Base-by-base conservation (phyloP, 2,113 vertebrate genomes). In the Myiagra hebetior region DNA sequence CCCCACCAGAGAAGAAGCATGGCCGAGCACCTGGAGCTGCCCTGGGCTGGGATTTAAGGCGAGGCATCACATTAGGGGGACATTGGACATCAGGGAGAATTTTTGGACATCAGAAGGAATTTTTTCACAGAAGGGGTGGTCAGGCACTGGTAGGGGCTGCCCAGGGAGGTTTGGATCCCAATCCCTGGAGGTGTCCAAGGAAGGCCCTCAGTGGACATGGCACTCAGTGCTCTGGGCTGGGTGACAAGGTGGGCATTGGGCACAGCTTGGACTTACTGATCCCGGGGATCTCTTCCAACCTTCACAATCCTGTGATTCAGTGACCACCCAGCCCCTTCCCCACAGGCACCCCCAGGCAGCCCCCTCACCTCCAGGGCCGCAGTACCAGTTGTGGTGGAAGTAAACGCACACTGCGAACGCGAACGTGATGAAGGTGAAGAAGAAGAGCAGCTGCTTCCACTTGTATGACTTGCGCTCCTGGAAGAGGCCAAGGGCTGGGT, bases 331-430 rank as follows among this genome's bases (percentile, higher is more conserved):
- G 17, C 8, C 47, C 76, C 60, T 41, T 46, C 35, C 63, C 59
- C 4, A 3, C 3, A 2, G 0, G 0, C 11, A 23, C 14, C 7
- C 41, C 31, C 28, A 41, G 12, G 42, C 42, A 65, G 57, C 42
- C 72, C 60, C 62, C 77, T 76, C 98, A 99, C 99, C 98, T 99
- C 99, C 99, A 0, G 98, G 74, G 85, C 99, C 98, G 50, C 99
- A 99, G 94, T 98, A 98, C 85, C 97, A 98, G 97, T 99, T 99
- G 98, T 99, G 99, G 65, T 99, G 98, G 92, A 98, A 98, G 97
- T 98, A 99, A 96, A 99, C 98, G 9, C 98, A 98, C 3, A 97
- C 87, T 0, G 99, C 99, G 0, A 97, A 91, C 0, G 94, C 24
- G 16, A 98, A 99, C 3, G 98, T 98, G 96, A 97, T 5, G 79